Evolutionary conservation across 2,113 vertebrate species (phyloP).

Genomic region (Epinephelus cyanopodus): DNA sequence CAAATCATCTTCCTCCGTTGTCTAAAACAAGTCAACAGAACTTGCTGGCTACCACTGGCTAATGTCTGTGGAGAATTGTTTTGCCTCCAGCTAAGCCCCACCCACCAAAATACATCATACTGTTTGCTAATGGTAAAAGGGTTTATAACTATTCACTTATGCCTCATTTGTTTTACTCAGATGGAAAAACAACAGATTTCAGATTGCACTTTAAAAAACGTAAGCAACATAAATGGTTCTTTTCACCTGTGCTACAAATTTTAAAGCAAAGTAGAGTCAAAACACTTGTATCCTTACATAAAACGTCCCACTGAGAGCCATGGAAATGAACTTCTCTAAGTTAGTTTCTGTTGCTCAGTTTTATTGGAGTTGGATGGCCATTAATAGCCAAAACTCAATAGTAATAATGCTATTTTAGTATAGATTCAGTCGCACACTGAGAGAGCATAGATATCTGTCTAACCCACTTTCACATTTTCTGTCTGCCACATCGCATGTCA

Average conservation of each 20-base stretch:
- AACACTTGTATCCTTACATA: neutral
- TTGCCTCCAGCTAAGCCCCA: too few species aligned
- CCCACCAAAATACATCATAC: too few species aligned
- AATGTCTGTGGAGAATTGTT: too few species aligned
- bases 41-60: too few species aligned
- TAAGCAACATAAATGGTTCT: neutral
- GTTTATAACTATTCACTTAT: neutral
- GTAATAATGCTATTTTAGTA: neutral
- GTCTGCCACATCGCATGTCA: slow-evolving; percentile 16
- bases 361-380: neutral
- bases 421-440: neutral
- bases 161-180: neutral
- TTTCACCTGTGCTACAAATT: neutral
- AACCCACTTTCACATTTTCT: slow-evolving; percentile 23
- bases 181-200: neutral
- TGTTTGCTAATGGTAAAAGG: too few species aligned
- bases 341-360: neutral
- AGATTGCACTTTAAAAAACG: neutral
- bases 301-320: neutral
- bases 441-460: neutral
- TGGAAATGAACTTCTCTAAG: neutral
- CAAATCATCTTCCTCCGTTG: too few species aligned
- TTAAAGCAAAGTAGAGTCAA: neutral
- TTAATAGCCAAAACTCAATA: neutral
- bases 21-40: too few species aligned